These are phyloP conservation scores for Leptobrachium ailaonicum DNA, from an alignment of 2,113 vertebrate genomes.

Conservation along the genomic window DNA sequence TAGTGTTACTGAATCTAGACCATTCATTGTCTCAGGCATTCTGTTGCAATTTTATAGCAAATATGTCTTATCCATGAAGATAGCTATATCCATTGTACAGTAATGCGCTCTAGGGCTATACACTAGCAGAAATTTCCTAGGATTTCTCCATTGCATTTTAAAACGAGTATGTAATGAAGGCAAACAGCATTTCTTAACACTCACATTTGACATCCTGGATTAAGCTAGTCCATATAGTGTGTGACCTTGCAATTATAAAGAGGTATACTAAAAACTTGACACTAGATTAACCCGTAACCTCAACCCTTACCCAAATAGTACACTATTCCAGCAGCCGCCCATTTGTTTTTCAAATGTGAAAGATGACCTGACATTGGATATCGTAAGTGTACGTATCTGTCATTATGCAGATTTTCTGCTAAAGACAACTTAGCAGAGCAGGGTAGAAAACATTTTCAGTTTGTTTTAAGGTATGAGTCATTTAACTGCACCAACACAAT, in stretches of 20 bases:
- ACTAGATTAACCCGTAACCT: slow-evolving; percentile 6
- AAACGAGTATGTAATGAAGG: background rate
- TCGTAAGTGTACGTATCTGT: background rate
- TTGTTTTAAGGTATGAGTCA: background rate
- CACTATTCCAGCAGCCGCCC: background rate
- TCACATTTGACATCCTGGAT: slow-evolving; percentile 2
- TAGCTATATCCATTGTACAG: slow-evolving; percentile 16
- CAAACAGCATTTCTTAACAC: background rate
- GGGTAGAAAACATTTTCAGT: background rate
- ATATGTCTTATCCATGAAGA: background rate
- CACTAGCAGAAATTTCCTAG: no score
- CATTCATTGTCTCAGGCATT: no score
- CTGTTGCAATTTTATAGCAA: no score
- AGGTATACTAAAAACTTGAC: background rate
- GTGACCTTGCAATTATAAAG: slow-evolving; percentile 20
- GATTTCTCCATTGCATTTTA: no score
- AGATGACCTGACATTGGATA: background rate
- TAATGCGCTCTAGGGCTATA: background rate
- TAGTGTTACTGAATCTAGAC: no score
- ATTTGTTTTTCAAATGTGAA: background rate
- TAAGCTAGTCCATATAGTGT: background rate
- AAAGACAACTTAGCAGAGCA: background rate
- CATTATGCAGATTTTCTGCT: background rate
- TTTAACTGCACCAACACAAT: background rate
- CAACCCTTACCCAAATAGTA: background rate